Base-by-base conservation (phyloP, 2,113 vertebrate species). In the Nerophis lumbriciformis region DNA sequence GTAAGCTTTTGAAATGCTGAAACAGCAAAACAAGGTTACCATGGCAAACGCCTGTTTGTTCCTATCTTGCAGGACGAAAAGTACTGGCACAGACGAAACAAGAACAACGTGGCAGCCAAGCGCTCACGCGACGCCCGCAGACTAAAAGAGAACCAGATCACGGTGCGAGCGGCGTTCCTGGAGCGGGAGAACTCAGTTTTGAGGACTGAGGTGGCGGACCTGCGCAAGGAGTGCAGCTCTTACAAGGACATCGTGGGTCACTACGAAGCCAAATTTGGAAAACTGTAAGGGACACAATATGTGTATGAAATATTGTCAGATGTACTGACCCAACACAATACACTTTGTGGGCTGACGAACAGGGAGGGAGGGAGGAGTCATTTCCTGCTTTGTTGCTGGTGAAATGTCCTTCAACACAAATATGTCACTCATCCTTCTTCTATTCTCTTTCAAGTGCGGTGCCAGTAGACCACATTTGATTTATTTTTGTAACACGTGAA, bases 141-240 rank as follows among this genome's bases (percentile, higher is more conserved):
- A 8, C 72, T 99, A 61, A 99, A 99, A 87, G 96, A 98, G 79
- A 99, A 99, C 68, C 96, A 98, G 90, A 99, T 99, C 89, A 95
- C 94, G 0, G 95, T 99, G 66, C 89, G 96, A 62, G 95, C 96
- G 0, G 94, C 96, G 38, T 99, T 99, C 80, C 91, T 99, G 54
- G 96, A 99, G 91, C 93, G 93, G 0, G 96, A 99, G 85, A 99
- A 99, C 39, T 76, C 90, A 0, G 96, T 91, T n/a, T 88, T 99
- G 85, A 89, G 96, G 72, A 89, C 90, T 53, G 96, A 99, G 86
- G 94, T 99, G 12, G 93, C 92, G 0, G 94, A 99, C 66, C 86
- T 99, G 9, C 93, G 95, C 79, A 96, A 95, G 83, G 94, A 97
- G 53, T 92, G 94, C 80, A 89, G 92, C 69, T 90, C 89, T 66